Evolutionary conservation across 2,797 vertebrate species (phyloP), one percentile per base, ranked within the genome.

Genomic region (Lithobates pipiens): DNA sequence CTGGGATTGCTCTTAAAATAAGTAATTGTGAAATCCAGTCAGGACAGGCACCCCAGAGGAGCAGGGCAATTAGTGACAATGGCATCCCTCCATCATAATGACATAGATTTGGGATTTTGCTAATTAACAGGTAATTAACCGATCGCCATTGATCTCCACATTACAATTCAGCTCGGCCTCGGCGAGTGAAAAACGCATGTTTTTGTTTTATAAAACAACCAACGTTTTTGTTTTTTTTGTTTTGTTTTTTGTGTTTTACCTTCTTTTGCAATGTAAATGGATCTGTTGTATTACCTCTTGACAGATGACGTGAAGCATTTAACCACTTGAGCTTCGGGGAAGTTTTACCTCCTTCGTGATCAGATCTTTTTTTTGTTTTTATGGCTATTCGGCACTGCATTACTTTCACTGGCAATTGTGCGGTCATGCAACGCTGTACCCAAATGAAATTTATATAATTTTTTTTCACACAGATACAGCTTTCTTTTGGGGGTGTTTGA

Each of bases 61-160:
- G 61, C 61, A 65, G 61, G 61, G 61, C 61, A 65, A 65, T 65
- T 65, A 65, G 61, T 25, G 61, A 25, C n/a, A 25, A 65, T 25
- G 61, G 21, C n/a, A 23, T 65, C 11, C 61, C 61, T 65, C 23
- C 61, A 65, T 65, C 61, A 65, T 11, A 65, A 65, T 65, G 61
- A 65, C 61, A 65, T 65, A 65, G 61, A 65, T 65, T 65, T 65
- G 61, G 61, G 61, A 65, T 25, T 65, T 65, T 65, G 61, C 61
- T 65, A 65, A 65, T 65, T 65, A 65, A 65, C 61, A 65, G 61
- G 61, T 65, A 65, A 65, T 65, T 65, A 65, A 65, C 61, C 61
- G n/a, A 65, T 65, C 61, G 61, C 61, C 61, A 65, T 65, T 65
- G 61, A 65, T 65, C 36, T 21, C 29, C 10, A 4, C 61, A 25